Evolutionary conservation across 2,113 vertebrate species (phyloP), one percentile per base, ranked within the genome.

Genomic region (Rhinolophus sinicus): DNA sequence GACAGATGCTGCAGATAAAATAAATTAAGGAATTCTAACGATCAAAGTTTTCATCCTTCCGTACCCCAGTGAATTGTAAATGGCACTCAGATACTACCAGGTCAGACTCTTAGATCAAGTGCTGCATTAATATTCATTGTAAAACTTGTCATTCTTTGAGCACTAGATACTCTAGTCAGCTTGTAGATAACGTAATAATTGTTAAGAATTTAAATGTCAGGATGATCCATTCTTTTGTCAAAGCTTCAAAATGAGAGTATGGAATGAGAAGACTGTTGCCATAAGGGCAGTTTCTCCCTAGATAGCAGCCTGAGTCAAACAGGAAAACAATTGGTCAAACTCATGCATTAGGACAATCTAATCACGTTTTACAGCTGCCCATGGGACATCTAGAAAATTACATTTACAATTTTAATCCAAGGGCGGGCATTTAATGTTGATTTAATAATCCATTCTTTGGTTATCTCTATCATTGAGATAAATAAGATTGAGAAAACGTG

Each of bases 321-420:
- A 88, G 85, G 75, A 95, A 76, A 90, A 95, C n/a, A 85, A 81
- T 30, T 54, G 62, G 38, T 54, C 92, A 88, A 70, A 88, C 3
- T 70, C 26, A 86, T 13, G 78, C 80, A 94, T 88, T 93, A 91
- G 84, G 69, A 78, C 38, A 94, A 85, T 88, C 19, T 81, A 80
- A 90, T 88, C 16, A 72, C 75, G 4, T 81, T 93, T 93, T 72
- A 88, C 16, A 67, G 40, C 1, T 93, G 50, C 56, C n/a, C 18
- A 64, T 40, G 28, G 28, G 47, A 75, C 19, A 14, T 12, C 54
- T 70, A 85, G n/a, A 5, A 92, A 95, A 93, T 67, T 38, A 93
- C 58, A 88, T 90, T 90, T 86, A 85, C 10, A 82, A 56, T 22
- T 95, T 93, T 92, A 88, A 96, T 91, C 52, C 70, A 91, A 93